These are phyloP conservation scores for Drosophila equinoxialis DNA, from an alignment of 1,140 invertebrate species.

Conservation along the genomic window DNA sequence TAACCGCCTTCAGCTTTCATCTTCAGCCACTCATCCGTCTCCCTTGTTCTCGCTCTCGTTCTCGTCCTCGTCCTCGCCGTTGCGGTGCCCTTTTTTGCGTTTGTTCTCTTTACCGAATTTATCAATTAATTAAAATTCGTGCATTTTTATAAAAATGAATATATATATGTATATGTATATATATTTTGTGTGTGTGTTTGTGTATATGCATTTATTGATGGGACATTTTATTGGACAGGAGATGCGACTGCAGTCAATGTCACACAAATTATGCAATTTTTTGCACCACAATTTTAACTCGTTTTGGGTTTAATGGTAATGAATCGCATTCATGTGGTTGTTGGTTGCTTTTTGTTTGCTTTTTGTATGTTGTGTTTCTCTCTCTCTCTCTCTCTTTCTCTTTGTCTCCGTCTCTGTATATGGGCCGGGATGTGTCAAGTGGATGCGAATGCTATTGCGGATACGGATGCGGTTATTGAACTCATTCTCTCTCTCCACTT, in stretches of 20 bases:
- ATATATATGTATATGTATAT: slow-evolving; percentile 58
- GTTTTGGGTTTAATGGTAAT: slow-evolving; percentile 75
- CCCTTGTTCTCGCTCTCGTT: too few relatives aligned
- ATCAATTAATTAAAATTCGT: slow-evolving; percentile 82
- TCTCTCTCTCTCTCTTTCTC: slow-evolving; percentile 14
- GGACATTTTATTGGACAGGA: slow-evolving; percentile 74
- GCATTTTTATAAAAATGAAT: slow-evolving; percentile 77
- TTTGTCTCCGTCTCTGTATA: slow-evolving; percentile 40
- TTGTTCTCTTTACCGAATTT: slow-evolving; percentile 74
- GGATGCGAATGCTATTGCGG: slow-evolving; percentile 12
- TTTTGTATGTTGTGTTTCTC: not conserved
- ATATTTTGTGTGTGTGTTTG: slow-evolving; percentile 13
- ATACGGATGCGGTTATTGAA: slow-evolving; percentile 67
- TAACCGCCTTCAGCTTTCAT: too few relatives aligned
- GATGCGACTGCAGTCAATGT: slow-evolving; percentile 51
- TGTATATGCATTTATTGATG: slow-evolving; percentile 51
- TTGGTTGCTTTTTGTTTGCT: not conserved
- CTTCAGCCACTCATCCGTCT: not conserved
- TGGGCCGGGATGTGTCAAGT: slow-evolving; percentile 45
- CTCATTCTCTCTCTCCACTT: slow-evolving; percentile 3
- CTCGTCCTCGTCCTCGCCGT: not conserved
- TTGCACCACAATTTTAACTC: slow-evolving; percentile 76
- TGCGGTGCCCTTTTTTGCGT: slow-evolving; percentile 36
- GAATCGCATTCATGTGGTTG: slow-evolving; percentile 56
- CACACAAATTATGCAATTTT: slow-evolving; percentile 81